Evolutionary conservation across 2,113 vertebrate species (phyloP), one percentile per base, ranked within the genome.

Genomic region (Pluvialis apricaria): DNA sequence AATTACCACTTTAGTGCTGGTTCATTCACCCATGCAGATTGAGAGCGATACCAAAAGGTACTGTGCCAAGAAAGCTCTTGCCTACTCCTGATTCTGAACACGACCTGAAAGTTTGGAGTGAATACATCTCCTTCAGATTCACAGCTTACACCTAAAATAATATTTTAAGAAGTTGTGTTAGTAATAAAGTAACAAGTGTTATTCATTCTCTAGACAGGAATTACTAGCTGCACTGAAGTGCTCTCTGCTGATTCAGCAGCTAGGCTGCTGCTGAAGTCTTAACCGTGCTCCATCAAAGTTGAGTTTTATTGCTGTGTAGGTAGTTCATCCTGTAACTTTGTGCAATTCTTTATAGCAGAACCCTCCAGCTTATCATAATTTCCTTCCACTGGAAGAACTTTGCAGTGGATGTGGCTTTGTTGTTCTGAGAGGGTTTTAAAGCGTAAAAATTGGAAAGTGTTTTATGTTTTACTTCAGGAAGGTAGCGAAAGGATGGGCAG

Each of bases 231-330:
- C 17, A 1, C 58, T 91, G 68, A 90, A 78, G 75, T 40, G 89
- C 31, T 93, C 51, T 31, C 45, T 97, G 97, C 96, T 96, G 94
- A 96, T 73, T 96, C 95, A 97, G 96, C 97, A 96, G 66, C 66
- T 47, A 8, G 70, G 86, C 49, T 72, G 83, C 73, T 95, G 91
- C 95, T 87, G 57, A 16, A 89, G 62, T 7, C 72, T 78, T 71
- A 25, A 24, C 49, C 52, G 4, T 47, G 54, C 65, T 86, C 79
- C 69, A 89, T 88, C 87, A 64, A 68, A 86, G 76, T 16, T 69
- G 62, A 64, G 52, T 51, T 94, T 94, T 95, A 86, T 75, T 84
- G 91, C 78, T 66, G 51, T 58, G 62, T 77, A 80, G 95, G 94
- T 83, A 75, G 70, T 64, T 93, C 82, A 60, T 86, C 73, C 93